Conservation (phyloP, 2,888 invertebrate species). For the Synanthedon andrenaeformis region DNA sequence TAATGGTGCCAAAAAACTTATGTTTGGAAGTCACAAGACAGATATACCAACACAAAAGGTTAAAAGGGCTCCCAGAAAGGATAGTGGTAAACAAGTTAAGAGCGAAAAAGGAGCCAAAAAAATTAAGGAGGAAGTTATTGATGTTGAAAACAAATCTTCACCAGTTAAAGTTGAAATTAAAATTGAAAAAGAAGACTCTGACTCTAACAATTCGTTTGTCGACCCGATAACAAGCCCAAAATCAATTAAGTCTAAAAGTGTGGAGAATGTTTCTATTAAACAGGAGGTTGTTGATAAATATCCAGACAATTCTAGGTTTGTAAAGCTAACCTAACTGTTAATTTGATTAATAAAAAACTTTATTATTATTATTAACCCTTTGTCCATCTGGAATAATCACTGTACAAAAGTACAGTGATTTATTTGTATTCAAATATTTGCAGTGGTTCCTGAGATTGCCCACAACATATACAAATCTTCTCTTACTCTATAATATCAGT, state of each 20-base stretch:
- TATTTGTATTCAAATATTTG: too few species aligned
- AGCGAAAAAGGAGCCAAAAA: slow-evolving; percentile 31
- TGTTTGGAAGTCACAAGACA: slow-evolving; percentile 55
- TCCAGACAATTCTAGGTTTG: slow-evolving; percentile 34
- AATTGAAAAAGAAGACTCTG: slow-evolving; percentile 52
- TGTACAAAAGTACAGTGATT: too few species aligned
- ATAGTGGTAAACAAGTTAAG: slow-evolving; percentile 30
- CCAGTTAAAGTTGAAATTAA: slow-evolving; percentile 57
- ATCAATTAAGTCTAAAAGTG: slow-evolving; percentile 36
- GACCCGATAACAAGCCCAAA: slow-evolving; percentile 57
- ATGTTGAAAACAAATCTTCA: slow-evolving; percentile 40
- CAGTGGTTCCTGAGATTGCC: too few species aligned
- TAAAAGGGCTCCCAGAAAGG: slow-evolving; percentile 44
- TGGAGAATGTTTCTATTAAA: slow-evolving; percentile 44
- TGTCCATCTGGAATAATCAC: too few species aligned
- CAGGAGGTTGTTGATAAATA: slow-evolving; percentile 45
- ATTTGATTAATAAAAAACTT: neutral
- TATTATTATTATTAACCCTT: too few species aligned
- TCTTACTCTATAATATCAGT: too few species aligned
- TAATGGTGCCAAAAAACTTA: slow-evolving; percentile 63
- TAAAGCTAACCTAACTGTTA: slow-evolving; percentile 4
- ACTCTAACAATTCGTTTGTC: slow-evolving; percentile 57
- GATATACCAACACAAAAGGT: slow-evolving; percentile 39
- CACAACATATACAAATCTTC: too few species aligned
- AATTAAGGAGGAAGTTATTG: slow-evolving; percentile 37